Conservation (phyloP, 2,888 invertebrate genomes). For the Ectemnius cavifrons region DNA sequence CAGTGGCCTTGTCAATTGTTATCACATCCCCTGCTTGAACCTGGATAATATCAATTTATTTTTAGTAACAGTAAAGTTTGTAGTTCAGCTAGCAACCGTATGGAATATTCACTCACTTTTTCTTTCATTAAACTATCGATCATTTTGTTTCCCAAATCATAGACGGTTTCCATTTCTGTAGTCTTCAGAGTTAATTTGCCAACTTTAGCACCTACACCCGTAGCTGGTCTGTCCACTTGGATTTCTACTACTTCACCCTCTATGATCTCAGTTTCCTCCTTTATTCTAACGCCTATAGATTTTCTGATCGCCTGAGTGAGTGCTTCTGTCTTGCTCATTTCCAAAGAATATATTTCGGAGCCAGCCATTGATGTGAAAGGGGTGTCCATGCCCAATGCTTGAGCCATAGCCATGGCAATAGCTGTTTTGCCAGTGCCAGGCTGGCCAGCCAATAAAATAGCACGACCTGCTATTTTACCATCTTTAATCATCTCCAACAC, state of each 20-base stretch:
- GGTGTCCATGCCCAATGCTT: constrained; percentile 95
- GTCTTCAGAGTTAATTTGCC: constrained; percentile 98
- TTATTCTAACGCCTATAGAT: constrained; percentile 97
- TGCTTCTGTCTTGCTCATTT: constrained; percentile 99
- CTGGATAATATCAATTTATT: constrained; percentile 71
- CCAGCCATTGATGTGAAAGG: constrained; percentile 99
- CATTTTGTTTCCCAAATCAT: constrained; percentile 98
- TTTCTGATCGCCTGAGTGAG: constrained; percentile 97
- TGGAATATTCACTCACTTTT: constrained; percentile 82
- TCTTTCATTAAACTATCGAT: constrained; percentile 97
- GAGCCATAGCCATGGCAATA: constrained; percentile 97
- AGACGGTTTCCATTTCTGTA: constrained; percentile 99
- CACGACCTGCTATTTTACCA: constrained; percentile 97
- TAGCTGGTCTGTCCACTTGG: constrained; percentile 96
- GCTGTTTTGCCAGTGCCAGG: constrained; percentile 99
- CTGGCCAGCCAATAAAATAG: constrained; percentile 96
- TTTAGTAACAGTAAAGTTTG: not conserved
- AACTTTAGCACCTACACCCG: constrained; percentile 91
- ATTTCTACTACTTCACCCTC: constrained; percentile 99
- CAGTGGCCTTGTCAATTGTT: constrained; percentile 99
- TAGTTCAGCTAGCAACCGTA: not conserved
- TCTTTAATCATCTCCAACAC: constrained; percentile 99
- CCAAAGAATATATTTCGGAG: constrained; percentile 98
- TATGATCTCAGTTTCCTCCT: constrained; percentile 98
- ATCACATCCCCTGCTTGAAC: constrained; percentile 97